Conservation (phyloP, 2,113 vertebrate species). For the Turdus rufiventris region DNA sequence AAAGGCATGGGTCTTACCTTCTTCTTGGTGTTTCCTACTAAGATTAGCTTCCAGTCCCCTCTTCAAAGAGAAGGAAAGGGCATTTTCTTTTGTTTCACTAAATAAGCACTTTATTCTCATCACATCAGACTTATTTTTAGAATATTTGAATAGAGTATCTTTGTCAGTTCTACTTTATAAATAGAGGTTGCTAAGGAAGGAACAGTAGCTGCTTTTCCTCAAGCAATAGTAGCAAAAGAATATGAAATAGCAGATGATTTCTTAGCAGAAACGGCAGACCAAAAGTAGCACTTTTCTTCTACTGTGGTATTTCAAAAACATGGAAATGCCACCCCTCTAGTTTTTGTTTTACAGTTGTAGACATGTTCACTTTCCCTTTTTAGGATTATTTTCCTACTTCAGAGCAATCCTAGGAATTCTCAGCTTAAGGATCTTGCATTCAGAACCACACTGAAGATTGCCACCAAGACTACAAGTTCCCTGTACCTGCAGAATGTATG, state of each 20-base stretch:
- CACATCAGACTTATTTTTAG: constrained; percentile 41
- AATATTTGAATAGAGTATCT: constrained; percentile 7
- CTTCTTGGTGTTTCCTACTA: background rate
- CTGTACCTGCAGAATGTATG: background rate
- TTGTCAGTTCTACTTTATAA: constrained; percentile 23
- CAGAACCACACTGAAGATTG: background rate
- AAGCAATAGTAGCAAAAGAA: background rate
- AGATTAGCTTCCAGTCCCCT: background rate
- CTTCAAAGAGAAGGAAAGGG: background rate
- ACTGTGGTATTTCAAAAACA: background rate
- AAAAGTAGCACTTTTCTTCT: background rate
- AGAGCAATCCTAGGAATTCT: background rate
- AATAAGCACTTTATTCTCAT: background rate
- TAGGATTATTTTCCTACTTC: background rate
- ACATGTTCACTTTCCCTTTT: background rate
- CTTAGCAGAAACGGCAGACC: constrained; percentile 19
- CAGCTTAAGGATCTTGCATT: background rate
- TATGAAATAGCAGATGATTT: constrained; percentile 14
- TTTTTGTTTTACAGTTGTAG: background rate
- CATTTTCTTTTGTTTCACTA: background rate
- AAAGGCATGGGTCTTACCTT: background rate
- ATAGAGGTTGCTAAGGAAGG: constrained; percentile 41
- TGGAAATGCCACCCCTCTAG: background rate
- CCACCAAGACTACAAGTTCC: background rate
- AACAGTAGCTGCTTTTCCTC: constrained; percentile 31